A percentile compares a stretch with the other conserved stretches of the same genome.
phyloP scores from a whole-genome alignment of 2,888 invertebrate species.

The Exocentrus adspersus region DNA sequence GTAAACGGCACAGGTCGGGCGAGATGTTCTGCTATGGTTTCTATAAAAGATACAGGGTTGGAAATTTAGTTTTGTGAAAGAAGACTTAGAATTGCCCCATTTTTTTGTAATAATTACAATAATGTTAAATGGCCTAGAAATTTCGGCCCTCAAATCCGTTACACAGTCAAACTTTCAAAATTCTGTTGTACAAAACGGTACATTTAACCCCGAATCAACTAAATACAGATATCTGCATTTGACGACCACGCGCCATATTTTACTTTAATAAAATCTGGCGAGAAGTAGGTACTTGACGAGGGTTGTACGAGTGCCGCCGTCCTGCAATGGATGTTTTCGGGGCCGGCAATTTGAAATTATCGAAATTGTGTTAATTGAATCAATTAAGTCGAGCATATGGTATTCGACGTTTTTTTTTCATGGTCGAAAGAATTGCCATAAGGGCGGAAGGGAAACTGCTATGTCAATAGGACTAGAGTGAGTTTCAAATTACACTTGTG shows the following conservation, averaged over 20 bases:
- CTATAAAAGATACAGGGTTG: too few relatives aligned
- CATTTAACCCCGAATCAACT: background rate
- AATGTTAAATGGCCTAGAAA: too few relatives aligned
- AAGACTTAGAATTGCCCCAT: background rate
- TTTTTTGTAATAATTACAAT: background rate
- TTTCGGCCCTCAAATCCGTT: too few relatives aligned
- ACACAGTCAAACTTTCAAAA: too few relatives aligned
- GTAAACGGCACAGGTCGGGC: conserved; percentile 24
- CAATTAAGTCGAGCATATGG: conserved; percentile 26
- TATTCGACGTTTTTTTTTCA: background rate
- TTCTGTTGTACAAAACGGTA: too few relatives aligned
- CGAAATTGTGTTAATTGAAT: conserved; percentile 39
- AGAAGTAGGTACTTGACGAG: conserved; percentile 15
- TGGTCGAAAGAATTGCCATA: background rate
- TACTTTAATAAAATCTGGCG: conserved; percentile 15
- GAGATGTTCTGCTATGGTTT: too few relatives aligned
- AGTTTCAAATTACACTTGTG: too few relatives aligned
- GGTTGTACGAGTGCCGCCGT: conserved; percentile 1
- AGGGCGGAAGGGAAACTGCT: too few relatives aligned
- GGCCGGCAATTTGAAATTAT: conserved; percentile 32
- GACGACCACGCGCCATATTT: conserved; percentile 4
- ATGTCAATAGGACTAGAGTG: too few relatives aligned
- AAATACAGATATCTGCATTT: conserved; percentile 9
- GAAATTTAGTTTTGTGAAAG: background rate
- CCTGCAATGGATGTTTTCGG: conserved; percentile 11